A percentile compares a stretch with the other conserved stretches of the same genome.
These are phyloP conservation scores for Megaptera novaeangliae DNA, from an alignment of 2,113 vertebrate species.

Conservation along the genomic window DNA sequence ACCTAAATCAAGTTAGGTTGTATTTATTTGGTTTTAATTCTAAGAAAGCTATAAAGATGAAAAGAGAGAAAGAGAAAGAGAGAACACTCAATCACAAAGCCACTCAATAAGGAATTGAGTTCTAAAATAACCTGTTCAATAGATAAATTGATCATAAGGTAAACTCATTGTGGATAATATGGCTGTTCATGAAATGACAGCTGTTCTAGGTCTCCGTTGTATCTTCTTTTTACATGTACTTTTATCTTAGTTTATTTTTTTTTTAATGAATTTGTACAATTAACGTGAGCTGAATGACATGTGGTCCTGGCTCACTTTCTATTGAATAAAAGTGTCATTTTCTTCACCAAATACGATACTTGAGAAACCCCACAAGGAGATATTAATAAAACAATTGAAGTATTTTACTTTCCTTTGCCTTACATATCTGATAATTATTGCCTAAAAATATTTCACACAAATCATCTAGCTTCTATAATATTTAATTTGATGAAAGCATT, in stretches of 20 bases:
- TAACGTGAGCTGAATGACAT: not conserved
- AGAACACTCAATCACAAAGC: not conserved
- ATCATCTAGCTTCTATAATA: not conserved
- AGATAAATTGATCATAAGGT: not conserved
- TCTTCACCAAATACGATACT: not conserved
- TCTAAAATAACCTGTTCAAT: not conserved
- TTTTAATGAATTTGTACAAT: not conserved
- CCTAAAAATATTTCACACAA: slow-evolving; percentile 24
- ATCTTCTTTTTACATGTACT: not conserved
- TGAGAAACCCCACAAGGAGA: not conserved
- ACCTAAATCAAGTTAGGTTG: not conserved
- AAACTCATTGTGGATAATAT: not conserved
- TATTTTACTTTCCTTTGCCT: not conserved
- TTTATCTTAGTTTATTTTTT: slow-evolving; percentile 18
- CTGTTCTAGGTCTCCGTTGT: not conserved
- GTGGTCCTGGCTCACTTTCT: not conserved
- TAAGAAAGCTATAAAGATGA: not conserved
- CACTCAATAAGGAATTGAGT: not conserved
- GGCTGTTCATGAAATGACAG: not conserved
- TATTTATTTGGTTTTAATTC: not conserved
- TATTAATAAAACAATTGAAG: not conserved
- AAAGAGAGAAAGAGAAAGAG: not conserved
- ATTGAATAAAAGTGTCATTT: slow-evolving; percentile 13
- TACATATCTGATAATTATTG: not conserved
- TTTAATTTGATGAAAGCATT: slow-evolving; percentile 36